Evolutionary conservation across 2,113 vertebrate genomes (phyloP), one percentile per base, ranked within the genome.

Genomic region (Synodontis membranacea): DNA sequence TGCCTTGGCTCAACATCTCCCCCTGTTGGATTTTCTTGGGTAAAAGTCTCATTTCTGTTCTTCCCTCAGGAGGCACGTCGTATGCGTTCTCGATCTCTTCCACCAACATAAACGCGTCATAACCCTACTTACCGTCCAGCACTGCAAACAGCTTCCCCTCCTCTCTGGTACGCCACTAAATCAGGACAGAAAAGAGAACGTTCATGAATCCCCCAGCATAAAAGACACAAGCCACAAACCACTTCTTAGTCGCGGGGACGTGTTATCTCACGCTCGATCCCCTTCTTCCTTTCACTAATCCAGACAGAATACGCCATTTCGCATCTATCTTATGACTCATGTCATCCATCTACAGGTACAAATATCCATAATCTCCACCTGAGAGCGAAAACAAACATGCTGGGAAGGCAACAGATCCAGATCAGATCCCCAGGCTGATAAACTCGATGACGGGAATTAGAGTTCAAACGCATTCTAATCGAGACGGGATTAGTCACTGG

Each of bases 81-180:
- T 46, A 34, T 50, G 8, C 31, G 19, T 31, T 52, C 28, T 19
- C 3, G 1, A 3, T n/a, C 42, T 28, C 11, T 75, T 44, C 19
- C 6, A 75, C 72, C 28, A 25, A 50, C 44, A 50, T 31, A 66
- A 19, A 46, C 12, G 21, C 80, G 12, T 68, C 56, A 34, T 60
- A 88, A 31, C 60, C 81, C 88, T 88, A 90, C 94, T 97, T 96
- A 99, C 98, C 98, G 97, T 94, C 98, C 97, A 91, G 96, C 98
- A 88, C 97, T 99, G 97, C 96, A 98, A 82, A 99, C 97, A 28
- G 96, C 97, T 91, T 99, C 98, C 72, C 98, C 98, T 88, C 98
- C 97, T 96, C 98, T 97, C 93, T 99, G 98, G 93, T 99, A 99
- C 0, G 98, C 97, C 93, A 99, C 98, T 99, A 93, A 86, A 96